Conservation (phyloP, 2,797 vertebrate genomes). For the Threskiornis aethiopicus region DNA sequence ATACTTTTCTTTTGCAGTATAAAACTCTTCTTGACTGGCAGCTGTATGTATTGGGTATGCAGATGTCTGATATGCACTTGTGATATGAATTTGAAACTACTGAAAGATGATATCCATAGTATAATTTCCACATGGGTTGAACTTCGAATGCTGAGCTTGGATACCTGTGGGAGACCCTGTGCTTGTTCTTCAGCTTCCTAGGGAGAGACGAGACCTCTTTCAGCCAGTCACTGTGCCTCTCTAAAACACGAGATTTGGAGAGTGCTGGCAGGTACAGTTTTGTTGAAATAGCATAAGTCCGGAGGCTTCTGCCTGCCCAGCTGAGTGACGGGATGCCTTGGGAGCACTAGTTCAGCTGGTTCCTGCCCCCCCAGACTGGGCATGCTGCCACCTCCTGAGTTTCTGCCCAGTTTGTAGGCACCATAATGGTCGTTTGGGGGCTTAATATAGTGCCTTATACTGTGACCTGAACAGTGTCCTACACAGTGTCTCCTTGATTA, state of each 20-base stretch:
- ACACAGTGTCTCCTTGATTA: neutral
- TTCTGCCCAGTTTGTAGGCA: neutral
- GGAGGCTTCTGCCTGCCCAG: neutral
- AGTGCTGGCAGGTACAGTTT: neutral
- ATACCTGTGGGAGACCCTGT: neutral
- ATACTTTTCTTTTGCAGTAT: neutral
- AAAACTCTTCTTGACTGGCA: neutral
- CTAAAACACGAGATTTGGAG: neutral
- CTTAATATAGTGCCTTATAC: neutral
- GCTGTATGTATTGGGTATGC: neutral
- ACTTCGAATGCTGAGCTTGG: neutral
- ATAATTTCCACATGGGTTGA: neutral
- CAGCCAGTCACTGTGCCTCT: neutral
- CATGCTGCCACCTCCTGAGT: constrained; percentile 59
- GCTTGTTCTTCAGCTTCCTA: neutral
- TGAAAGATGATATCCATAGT: neutral
- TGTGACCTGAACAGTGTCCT: neutral
- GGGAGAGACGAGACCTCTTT: neutral
- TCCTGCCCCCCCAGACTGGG: neutral
- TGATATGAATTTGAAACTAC: neutral
- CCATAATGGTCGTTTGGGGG: neutral
- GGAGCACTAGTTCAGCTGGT: neutral
- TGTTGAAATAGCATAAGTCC: neutral
- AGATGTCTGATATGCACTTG: neutral
- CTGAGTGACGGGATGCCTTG: neutral